Evolutionary conservation across 35 echinoderm and acorn worm genomes (phyloP).

Genomic region (Holothuria glaberrima): DNA sequence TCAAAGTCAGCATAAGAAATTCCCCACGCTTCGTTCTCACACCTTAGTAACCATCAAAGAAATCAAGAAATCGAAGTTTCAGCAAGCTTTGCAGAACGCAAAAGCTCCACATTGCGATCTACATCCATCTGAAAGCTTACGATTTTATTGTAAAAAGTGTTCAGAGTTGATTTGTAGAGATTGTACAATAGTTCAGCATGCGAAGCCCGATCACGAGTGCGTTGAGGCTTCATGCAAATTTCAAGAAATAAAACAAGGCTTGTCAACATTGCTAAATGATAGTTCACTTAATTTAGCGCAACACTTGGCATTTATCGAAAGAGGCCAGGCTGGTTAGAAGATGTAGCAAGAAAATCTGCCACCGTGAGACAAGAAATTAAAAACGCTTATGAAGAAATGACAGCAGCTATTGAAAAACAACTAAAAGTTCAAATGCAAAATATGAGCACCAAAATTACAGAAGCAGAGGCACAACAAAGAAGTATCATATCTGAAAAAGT

Average conservation of each 20-base stretch:
- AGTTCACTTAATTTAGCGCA: neutral
- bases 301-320: neutral
- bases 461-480: neutral
- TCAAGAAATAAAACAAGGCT: neutral
- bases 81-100: neutral
- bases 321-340: neutral
- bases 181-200: slow-evolving; percentile 47
- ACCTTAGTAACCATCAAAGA: neutral
- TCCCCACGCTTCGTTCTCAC: neutral
- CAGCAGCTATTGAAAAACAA: neutral
- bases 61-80: neutral
- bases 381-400: neutral
- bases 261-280: neutral
- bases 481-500: neutral
- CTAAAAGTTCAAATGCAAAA: neutral
- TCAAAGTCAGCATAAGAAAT: neutral
- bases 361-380: neutral
- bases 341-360: neutral
- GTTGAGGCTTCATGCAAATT: slow-evolving; percentile 1
- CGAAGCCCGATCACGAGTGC: slow-evolving; percentile 1
- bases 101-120: slow-evolving; percentile 5
- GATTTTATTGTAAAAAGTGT: slow-evolving; percentile 62
- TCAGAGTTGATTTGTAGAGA: slow-evolving; percentile 51
- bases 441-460: neutral
- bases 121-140: slow-evolving; percentile 23